Conservation (phyloP, 2,888 invertebrate species). For the Troglohyphantes excavatus region DNA sequence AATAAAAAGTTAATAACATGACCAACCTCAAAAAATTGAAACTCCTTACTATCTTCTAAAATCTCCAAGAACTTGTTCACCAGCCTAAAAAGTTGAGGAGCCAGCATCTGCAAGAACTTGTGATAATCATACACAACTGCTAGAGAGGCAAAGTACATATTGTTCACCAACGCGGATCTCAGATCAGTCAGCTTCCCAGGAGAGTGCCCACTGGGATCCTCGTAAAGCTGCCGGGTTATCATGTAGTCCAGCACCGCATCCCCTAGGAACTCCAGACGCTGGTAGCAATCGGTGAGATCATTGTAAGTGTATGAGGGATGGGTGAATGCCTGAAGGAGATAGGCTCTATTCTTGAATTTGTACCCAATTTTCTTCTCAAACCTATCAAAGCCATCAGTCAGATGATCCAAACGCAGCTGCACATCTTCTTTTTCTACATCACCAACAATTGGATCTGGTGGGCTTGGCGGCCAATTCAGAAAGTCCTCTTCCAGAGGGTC, state of each 20-base stretch:
- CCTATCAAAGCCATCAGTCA: constrained; percentile 83
- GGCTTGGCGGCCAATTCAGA: constrained; percentile 50
- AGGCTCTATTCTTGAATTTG: constrained; percentile 90
- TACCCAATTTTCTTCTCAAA: constrained; percentile 87
- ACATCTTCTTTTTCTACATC: neutral
- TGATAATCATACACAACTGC: constrained; percentile 93
- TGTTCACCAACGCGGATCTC: constrained; percentile 97
- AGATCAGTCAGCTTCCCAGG: constrained; percentile 96
- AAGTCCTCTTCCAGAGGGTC: constrained; percentile 7
- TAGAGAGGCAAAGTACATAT: constrained; percentile 95
- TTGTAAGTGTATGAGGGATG: constrained; percentile 94
- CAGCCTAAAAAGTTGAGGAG: constrained; percentile 84
- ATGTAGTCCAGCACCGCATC: constrained; percentile 96
- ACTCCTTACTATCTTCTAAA: constrained; percentile 33
- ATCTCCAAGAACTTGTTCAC: constrained; percentile 86
- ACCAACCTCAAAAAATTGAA: constrained; percentile 64
- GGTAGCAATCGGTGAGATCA: constrained; percentile 87
- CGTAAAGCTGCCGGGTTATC: constrained; percentile 91
- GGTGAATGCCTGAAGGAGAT: constrained; percentile 94
- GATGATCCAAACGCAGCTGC: neutral
- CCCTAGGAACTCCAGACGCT: constrained; percentile 91
- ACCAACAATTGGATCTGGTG: constrained; percentile 52
- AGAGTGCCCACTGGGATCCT: constrained; percentile 87
- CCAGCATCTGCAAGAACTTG: constrained; percentile 86
- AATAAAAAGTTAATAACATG: too few species aligned